These are phyloP conservation scores for Zoanthus solanderi DNA, from an alignment of 92 coral and sea anemone genomes.

Conservation along the genomic window DNA sequence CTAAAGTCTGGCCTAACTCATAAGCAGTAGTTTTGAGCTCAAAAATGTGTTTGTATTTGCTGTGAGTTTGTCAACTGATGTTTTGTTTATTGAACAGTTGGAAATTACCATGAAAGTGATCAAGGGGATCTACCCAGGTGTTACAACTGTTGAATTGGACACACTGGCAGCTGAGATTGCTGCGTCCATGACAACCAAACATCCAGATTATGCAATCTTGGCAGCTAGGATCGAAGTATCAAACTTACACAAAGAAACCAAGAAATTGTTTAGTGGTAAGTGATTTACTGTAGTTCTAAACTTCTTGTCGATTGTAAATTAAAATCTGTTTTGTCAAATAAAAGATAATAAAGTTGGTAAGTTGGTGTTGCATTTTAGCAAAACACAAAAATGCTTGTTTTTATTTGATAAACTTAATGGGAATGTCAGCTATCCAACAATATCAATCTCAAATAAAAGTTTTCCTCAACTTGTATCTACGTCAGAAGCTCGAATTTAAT, in stretches of 20 bases:
- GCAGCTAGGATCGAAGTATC: constrained; percentile 98
- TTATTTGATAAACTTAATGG: too few species aligned
- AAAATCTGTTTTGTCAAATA: too few species aligned
- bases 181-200: constrained; percentile 97
- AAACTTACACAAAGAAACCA: constrained; percentile 96
- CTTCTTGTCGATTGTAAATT: too few species aligned
- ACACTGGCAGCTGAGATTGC: constrained; percentile 97
- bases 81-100: constrained; percentile 55
- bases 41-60: neutral
- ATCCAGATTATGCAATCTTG: constrained; percentile 95
- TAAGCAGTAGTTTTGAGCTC: too few species aligned
- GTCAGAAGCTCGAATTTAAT: too few species aligned
- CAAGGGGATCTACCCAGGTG: constrained; percentile 91
- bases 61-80: neutral
- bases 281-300: neutral
- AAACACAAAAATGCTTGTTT: too few species aligned
- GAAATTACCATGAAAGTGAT: constrained; percentile 88
- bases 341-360: too few species aligned
- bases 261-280: constrained; percentile 92
- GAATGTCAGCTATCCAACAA: too few species aligned
- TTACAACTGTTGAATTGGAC: constrained; percentile 90
- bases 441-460: too few species aligned
- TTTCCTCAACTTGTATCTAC: too few species aligned
- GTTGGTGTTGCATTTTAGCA: too few species aligned
- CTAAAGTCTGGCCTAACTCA: too few species aligned